Percentiles rank a stretch among this genome's conserved stretches.
phyloP scores from a whole-genome alignment of 2,113 vertebrate species.

The Strigops habroptila region DNA sequence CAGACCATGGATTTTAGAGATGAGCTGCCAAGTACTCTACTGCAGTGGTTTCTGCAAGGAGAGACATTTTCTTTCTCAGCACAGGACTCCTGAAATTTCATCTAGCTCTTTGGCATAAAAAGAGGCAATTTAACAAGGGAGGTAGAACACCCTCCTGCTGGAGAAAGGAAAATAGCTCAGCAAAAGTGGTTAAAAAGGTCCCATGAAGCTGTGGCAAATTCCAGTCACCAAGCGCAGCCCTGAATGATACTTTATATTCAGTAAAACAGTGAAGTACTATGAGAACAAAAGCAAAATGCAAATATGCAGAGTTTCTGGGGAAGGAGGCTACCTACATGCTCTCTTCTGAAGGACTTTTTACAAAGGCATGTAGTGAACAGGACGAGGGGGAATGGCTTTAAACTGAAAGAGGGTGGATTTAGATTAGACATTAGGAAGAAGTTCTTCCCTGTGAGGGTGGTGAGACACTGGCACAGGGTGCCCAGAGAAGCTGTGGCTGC shows the following conservation, averaged over 20 bases:
- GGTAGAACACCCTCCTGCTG: neutral
- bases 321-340: neutral
- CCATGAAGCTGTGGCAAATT: neutral
- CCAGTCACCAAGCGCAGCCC: neutral
- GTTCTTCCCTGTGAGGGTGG: neutral
- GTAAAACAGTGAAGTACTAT: neutral
- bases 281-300: neutral
- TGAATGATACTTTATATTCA: neutral
- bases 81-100: neutral
- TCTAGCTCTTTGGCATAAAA: neutral
- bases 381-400: neutral
- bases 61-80: constrained; percentile 1
- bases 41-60: constrained; percentile 90
- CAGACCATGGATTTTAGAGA: constrained; percentile 94
- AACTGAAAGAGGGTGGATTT: neutral
- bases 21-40: constrained; percentile 95
- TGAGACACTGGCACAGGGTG: neutral
- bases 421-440: neutral
- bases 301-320: neutral
- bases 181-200: neutral
- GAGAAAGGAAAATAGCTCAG: neutral
- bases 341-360: neutral
- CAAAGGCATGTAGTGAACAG: neutral
- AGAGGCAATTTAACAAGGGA: neutral
- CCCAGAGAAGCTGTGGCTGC: neutral